Percentiles rank a stretch among this genome's conserved stretches.
Evolutionary conservation across 2,888 invertebrate genomes (phyloP).

Genomic region (Ophraella communa): DNA sequence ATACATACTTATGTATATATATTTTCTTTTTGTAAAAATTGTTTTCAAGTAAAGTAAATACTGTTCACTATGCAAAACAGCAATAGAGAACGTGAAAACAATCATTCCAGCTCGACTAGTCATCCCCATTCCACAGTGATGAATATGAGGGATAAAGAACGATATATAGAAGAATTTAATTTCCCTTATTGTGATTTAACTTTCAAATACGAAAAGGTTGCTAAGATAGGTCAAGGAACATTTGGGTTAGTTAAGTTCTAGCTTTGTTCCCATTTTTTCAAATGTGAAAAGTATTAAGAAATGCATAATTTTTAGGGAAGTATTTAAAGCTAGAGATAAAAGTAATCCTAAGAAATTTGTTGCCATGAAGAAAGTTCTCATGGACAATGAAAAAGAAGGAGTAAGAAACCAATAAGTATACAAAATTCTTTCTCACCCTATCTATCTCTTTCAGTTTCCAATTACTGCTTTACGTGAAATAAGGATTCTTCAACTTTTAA

Average conservation of each 20-base stretch:
- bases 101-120: constrained; percentile 39
- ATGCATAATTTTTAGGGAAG: constrained; percentile 72
- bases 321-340: constrained; percentile 94
- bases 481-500: constrained; percentile 89
- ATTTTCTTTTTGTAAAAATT: too few relatives aligned
- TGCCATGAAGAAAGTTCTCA: constrained; percentile 97
- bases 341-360: constrained; percentile 88
- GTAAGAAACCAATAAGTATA: constrained; percentile 61
- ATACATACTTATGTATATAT: too few relatives aligned
- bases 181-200: constrained; percentile 92
- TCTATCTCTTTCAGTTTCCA: constrained; percentile 76
- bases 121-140: constrained; percentile 49
- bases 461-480: constrained; percentile 98
- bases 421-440: not conserved
- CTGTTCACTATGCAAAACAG: constrained; percentile 18
- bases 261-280: not conserved
- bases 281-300: not conserved
- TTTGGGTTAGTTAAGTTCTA: constrained; percentile 77
- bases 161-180: constrained; percentile 80
- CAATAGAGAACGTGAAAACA: constrained; percentile 32
- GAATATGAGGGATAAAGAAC: constrained; percentile 58
- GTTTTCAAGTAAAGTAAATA: not conserved
- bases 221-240: constrained; percentile 99
- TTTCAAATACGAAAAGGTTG: constrained; percentile 92
- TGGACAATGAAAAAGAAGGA: constrained; percentile 99